Conservation (phyloP, 2,888 invertebrate genomes). For the Linhomoeus sp. region DNA sequence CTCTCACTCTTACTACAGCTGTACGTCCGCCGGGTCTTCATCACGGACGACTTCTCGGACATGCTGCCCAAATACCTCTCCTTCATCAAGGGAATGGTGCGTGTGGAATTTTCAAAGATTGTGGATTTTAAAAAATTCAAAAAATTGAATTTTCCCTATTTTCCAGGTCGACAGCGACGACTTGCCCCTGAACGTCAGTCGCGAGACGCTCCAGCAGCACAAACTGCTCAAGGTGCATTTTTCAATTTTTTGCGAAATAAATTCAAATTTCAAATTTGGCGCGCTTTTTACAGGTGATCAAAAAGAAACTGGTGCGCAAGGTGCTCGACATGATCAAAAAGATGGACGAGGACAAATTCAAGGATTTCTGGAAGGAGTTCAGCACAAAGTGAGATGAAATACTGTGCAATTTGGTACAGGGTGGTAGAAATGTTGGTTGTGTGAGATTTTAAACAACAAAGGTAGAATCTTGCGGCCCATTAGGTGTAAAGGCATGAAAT, state of each 20-base stretch:
- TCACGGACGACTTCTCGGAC: conserved; percentile 96
- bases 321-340: conserved; percentile 87
- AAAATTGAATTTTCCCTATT: background rate
- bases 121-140: background rate
- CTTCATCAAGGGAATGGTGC: conserved; percentile 75
- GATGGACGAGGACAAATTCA: conserved; percentile 64
- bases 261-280: no score
- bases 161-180: conserved; percentile 73
- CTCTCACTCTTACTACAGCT: no score
- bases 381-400: conserved; percentile 57
- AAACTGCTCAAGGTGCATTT: conserved; percentile 91
- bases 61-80: conserved; percentile 94
- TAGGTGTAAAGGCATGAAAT: no score
- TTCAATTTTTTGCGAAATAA: no score
- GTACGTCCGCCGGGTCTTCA: conserved; percentile 92
- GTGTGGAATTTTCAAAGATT: conserved; percentile 8
- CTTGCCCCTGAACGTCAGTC: conserved; percentile 85
- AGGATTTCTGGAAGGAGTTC: conserved; percentile 95
- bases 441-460: no score
- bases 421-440: background rate
- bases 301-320: conserved; percentile 93
- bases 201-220: conserved; percentile 94
- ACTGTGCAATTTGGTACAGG: no score
- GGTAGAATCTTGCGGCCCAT: no score
- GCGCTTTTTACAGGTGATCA: no score